These are phyloP conservation scores for Salmo trutta DNA, from an alignment of 2,797 vertebrate genomes.

Conservation along the genomic window DNA sequence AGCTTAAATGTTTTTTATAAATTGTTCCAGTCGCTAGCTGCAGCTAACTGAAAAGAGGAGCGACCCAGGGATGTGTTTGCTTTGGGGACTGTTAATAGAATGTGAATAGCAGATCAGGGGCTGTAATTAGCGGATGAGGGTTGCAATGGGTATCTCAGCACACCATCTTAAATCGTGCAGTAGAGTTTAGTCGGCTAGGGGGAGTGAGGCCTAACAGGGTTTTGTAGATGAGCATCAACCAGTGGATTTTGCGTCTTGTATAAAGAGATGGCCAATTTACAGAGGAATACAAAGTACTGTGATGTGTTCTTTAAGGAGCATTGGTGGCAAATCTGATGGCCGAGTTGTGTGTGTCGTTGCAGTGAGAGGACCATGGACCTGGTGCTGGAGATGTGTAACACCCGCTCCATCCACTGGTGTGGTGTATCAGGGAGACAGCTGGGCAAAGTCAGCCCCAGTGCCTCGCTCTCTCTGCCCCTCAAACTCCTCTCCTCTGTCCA, in stretches of 20 bases:
- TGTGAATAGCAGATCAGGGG: neutral
- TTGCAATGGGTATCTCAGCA: neutral
- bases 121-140: neutral
- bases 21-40: neutral
- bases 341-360: conserved; percentile 31
- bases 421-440: conserved; percentile 94
- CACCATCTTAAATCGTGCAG: too few relatives aligned
- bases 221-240: too few relatives aligned
- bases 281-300: too few relatives aligned
- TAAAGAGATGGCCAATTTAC: too few relatives aligned
- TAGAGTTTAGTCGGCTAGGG: too few relatives aligned
- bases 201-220: too few relatives aligned
- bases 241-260: too few relatives aligned
- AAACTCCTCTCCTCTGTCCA: conserved; percentile 91
- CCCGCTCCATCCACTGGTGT: conserved; percentile 94
- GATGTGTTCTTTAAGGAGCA: too few relatives aligned
- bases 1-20: too few relatives aligned
- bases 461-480: conserved; percentile 89
- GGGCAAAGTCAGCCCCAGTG: conserved; percentile 89
- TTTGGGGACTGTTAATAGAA: neutral
- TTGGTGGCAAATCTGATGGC: too few relatives aligned
- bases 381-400: conserved; percentile 96
- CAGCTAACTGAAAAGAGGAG: neutral
- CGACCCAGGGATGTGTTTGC: neutral
- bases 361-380: conserved; percentile 99